Percentiles rank a stretch among this genome's conserved stretches.
Evolutionary conservation across 2,888 invertebrate genomes (phyloP).

Genomic region (Cantharis rufa): DNA sequence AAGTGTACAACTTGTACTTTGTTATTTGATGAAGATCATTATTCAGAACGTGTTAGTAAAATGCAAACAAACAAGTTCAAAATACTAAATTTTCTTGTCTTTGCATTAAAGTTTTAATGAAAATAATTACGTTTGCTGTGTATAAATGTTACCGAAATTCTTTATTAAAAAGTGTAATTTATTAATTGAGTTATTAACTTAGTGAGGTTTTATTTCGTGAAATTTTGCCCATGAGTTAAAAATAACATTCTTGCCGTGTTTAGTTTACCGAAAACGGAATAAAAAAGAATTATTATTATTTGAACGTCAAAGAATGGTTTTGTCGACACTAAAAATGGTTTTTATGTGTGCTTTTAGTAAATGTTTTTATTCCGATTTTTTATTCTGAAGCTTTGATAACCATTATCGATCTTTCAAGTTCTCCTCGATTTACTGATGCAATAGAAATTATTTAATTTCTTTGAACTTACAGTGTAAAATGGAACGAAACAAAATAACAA

Average conservation of each 20-base stretch:
- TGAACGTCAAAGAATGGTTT: neutral
- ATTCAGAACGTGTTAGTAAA: neutral
- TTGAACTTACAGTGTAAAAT: neutral
- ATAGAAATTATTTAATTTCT: neutral
- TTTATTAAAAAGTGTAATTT: neutral
- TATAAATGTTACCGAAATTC: neutral
- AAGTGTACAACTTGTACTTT: neutral
- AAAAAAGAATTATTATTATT: neutral
- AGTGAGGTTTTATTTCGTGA: neutral
- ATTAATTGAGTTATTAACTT: neutral
- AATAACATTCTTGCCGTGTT: neutral
- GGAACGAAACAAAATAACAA: constrained; percentile 7
- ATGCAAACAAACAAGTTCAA: neutral
- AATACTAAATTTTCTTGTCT: neutral
- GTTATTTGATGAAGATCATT: neutral
- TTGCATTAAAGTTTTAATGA: neutral
- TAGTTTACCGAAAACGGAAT: neutral
- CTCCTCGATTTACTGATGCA: neutral
- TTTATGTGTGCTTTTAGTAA: neutral
- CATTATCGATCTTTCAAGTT: neutral
- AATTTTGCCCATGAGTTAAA: neutral
- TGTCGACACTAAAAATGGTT: neutral
- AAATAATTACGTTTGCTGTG: neutral
- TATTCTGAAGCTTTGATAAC: neutral
- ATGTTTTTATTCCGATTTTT: neutral